phyloP scores from a whole-genome alignment of 1,140 invertebrate species.

The Drosophila cardini region DNA sequence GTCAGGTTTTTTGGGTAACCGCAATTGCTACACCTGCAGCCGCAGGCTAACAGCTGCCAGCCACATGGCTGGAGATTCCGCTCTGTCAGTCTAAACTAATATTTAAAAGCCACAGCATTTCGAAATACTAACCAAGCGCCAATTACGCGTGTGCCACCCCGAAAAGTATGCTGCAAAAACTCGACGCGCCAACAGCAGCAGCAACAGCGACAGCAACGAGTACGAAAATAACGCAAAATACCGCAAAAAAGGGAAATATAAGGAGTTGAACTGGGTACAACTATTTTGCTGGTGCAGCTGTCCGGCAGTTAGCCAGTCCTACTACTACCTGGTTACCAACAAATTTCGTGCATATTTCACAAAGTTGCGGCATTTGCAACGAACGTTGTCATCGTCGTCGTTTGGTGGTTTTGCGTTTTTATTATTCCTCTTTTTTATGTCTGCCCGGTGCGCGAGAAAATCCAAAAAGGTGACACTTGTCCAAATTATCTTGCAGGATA shows the following conservation, averaged over 20 bases:
- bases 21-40: conserved; percentile 42
- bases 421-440: conserved; percentile 29
- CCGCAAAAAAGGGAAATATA: conserved; percentile 52
- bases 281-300: conserved; percentile 40
- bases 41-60: conserved; percentile 41
- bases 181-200: conserved; percentile 31
- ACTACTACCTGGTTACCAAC: conserved; percentile 28
- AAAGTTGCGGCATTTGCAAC: conserved; percentile 46
- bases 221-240: conserved; percentile 48
- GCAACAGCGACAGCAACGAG: conserved; percentile 33
- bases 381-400: conserved; percentile 41
- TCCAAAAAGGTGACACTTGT: conserved; percentile 82
- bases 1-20: conserved; percentile 16
- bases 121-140: conserved; percentile 62
- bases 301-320: conserved; percentile 36
- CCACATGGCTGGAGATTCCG: conserved; percentile 30
- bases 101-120: conserved; percentile 63
- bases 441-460: conserved; percentile 72
- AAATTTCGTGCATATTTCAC: conserved; percentile 55
- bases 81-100: conserved; percentile 40
- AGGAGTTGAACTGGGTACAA: not conserved
- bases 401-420: conserved; percentile 14
- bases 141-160: conserved; percentile 59
- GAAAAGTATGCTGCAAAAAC: conserved; percentile 47
- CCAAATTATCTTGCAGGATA: conserved; percentile 82